phyloP scores from a whole-genome alignment of 1,140 invertebrate species.

The Megalonaias nervosa region DNA sequence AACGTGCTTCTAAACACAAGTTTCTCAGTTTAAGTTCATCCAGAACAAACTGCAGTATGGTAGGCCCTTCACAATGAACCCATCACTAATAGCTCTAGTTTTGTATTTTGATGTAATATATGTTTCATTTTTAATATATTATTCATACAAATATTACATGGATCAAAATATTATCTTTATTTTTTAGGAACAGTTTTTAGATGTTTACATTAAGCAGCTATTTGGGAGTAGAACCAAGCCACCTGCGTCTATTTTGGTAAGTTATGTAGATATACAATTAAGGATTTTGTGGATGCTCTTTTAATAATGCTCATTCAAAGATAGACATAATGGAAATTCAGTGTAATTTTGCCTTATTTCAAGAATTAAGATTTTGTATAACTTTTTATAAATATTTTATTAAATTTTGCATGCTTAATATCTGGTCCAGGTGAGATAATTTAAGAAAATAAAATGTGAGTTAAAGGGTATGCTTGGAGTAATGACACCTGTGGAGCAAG shows the following conservation, averaged over 20 bases:
- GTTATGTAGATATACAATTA: slow-evolving; percentile 25
- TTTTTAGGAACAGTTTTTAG: slow-evolving; percentile 77
- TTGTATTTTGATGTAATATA: too few species aligned
- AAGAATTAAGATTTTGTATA: background rate
- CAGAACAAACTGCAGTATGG: too few species aligned
- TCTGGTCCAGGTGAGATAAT: background rate
- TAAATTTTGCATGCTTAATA: background rate
- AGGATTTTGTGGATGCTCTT: background rate
- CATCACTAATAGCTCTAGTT: too few species aligned
- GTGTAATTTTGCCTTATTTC: background rate
- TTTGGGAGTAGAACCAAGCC: slow-evolving; percentile 87
- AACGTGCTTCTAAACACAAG: too few species aligned
- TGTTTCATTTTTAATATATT: too few species aligned
- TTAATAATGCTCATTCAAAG: background rate
- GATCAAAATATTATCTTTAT: slow-evolving; percentile 1
- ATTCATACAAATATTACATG: too few species aligned
- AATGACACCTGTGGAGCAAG: too few species aligned
- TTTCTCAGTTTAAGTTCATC: too few species aligned
- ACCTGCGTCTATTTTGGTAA: slow-evolving; percentile 78
- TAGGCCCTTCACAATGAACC: too few species aligned
- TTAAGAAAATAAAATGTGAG: too few species aligned
- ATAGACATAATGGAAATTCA: background rate
- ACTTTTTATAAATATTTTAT: background rate
- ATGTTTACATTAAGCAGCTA: slow-evolving; percentile 85
- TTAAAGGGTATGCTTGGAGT: too few species aligned